Evolutionary conservation across 2,113 vertebrate genomes (phyloP).

Genomic region (Cariama cristata): DNA sequence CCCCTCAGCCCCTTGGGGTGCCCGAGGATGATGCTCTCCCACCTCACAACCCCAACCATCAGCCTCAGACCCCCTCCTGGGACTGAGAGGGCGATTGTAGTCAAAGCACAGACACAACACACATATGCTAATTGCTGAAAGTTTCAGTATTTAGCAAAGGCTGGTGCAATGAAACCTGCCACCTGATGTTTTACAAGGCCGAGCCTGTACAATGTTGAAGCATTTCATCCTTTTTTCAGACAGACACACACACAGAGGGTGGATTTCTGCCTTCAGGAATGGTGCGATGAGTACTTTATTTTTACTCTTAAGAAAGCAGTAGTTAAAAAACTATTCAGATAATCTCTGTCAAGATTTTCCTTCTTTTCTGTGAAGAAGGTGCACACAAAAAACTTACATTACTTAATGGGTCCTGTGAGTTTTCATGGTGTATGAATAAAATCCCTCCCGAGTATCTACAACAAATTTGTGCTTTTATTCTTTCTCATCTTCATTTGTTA

Average conservation of each 20-base stretch:
- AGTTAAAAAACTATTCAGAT: not conserved
- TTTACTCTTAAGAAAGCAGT: not conserved
- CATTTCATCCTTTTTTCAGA: fast-evolving
- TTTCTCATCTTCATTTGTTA: not conserved
- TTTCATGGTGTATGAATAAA: slow-evolving; percentile 16
- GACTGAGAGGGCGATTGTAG: not conserved
- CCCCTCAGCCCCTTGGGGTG: fast-evolving
- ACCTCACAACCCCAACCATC: fast-evolving
- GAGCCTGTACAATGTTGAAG: fast-evolving
- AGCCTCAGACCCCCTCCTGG: fast-evolving
- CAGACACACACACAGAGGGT: too few species aligned
- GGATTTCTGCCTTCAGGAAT: not conserved
- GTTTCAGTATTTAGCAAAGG: fast-evolving
- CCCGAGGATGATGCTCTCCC: fast-evolving
- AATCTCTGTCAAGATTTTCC: not conserved
- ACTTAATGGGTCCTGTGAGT: slow-evolving; percentile 9
- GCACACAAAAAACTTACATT: not conserved
- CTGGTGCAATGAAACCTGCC: fast-evolving
- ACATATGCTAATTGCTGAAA: fast-evolving
- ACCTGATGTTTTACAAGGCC: not conserved
- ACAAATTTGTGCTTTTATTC: not conserved
- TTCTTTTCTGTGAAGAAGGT: not conserved
- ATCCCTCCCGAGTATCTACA: not conserved
- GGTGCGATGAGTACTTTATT: not conserved
- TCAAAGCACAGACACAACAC: not conserved